Evolutionary conservation across 2,113 vertebrate genomes (phyloP).

Genomic region (Dendrocopos noguchii): DNA sequence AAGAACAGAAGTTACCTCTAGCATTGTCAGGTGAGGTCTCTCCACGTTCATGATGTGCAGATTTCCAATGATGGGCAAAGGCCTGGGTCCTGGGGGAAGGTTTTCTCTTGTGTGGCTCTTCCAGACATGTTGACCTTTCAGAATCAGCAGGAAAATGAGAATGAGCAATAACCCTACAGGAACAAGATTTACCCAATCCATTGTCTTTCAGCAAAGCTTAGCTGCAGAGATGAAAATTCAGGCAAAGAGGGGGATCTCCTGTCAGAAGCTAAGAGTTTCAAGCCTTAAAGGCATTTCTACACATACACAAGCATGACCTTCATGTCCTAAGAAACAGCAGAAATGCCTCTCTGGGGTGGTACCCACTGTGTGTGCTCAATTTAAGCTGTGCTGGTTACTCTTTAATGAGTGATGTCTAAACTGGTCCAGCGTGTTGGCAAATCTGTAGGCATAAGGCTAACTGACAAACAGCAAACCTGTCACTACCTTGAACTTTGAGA

Average conservation of each 20-base stretch:
- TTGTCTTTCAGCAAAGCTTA: neutral
- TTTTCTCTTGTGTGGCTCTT: neutral
- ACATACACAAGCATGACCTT: neutral
- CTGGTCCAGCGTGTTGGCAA: neutral
- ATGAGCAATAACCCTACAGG: neutral
- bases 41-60: conserved; percentile 66
- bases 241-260: neutral
- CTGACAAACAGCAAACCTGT: neutral
- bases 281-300: neutral
- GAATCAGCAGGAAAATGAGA: conserved; percentile 8
- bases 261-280: neutral
- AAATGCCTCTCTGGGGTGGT: neutral
- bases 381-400: neutral
- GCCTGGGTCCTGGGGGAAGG: conserved; percentile 71
- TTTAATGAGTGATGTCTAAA: neutral
- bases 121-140: conserved; percentile 14
- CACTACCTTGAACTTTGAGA: neutral
- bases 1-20: conserved; percentile 24
- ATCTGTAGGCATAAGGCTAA: neutral
- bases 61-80: conserved; percentile 73
- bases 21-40: conserved; percentile 54
- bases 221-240: neutral
- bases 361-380: rapidly evolving
- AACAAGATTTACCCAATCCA: neutral
- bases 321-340: neutral